Evolutionary conservation across 2,797 vertebrate genomes (phyloP), one percentile per base, ranked within the genome.

Genomic region (Channa striata): DNA sequence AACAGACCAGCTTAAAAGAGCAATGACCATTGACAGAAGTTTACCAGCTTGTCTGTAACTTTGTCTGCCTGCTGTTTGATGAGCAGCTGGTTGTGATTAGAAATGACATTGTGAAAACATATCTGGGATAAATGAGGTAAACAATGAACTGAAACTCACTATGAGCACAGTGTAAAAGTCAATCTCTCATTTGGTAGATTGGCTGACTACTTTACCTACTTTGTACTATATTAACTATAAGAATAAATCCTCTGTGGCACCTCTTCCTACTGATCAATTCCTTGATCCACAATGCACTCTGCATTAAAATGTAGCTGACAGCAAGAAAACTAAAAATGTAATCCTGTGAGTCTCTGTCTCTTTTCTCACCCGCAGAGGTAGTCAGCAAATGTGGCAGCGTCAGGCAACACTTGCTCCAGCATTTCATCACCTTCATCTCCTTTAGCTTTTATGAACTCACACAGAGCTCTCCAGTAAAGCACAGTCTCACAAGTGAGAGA

Each of bases 381-480:
- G 52, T 96, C 89, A 0, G 95, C 95, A 17, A 95, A 99, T 46
- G 95, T 76, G 58, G 94, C 96, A 58, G 96, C 92, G 62, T 99
- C 98, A 43, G 98, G 96, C 53, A 99, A 88, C 46, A 99, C 80
- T 56, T 94, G 87, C 59, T 99, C 97, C 65, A 99, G 89, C 77
- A 95, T 89, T 80, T 94, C 94, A 86, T 98, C 97, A 30, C 95
- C 95, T 64, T 96, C 96, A 56, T 97, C 94, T 74, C 94, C 96
- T 93, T 95, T 96, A 65, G 92, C 90, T 87, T 95, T 96, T 56
- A 97, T 77, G 89, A 97, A 96, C 86, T 98, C 95, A 79, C 96
- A 98, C 50, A 98, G 91, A 19, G 93, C 93, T 85, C 95, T 94
- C 97, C 97, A 99, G 78, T 96, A 95, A 63, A 99, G 87, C 59